Evolutionary conservation across 2,797 vertebrate species (phyloP).

Genomic region (Gymnothorax reevesii): DNA sequence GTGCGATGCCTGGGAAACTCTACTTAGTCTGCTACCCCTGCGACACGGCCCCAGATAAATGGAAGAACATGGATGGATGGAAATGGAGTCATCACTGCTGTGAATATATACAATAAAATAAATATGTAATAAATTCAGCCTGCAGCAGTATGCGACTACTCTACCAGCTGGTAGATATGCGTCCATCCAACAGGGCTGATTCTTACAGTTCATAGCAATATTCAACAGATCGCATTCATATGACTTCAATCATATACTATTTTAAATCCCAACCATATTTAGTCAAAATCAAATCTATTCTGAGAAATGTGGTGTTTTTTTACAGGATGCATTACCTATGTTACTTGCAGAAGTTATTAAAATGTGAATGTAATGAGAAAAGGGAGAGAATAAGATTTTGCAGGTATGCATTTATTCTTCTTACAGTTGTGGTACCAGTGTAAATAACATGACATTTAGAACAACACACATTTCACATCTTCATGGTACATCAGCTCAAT

Average conservation of each 20-base stretch:
- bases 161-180: too few species aligned
- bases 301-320: neutral
- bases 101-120: too few species aligned
- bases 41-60: too few species aligned
- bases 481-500: constrained; percentile 74
- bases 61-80: too few species aligned
- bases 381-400: constrained; percentile 33
- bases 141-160: too few species aligned
- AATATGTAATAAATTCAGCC: too few species aligned
- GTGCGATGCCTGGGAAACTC: too few species aligned
- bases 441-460: constrained; percentile 77
- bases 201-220: neutral
- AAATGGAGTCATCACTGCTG: too few species aligned
- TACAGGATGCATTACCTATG: neutral
- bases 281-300: neutral
- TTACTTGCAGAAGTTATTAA: neutral
- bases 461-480: constrained; percentile 61
- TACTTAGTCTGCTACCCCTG: too few species aligned
- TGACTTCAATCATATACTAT: neutral
- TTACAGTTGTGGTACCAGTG: constrained; percentile 66
- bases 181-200: too few species aligned
- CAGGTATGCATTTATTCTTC: constrained; percentile 75
- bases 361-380: neutral
- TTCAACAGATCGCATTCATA: neutral
- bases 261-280: neutral